Evolutionary conservation across 2,797 vertebrate species (phyloP).

Genomic region (Ara ararauna): DNA sequence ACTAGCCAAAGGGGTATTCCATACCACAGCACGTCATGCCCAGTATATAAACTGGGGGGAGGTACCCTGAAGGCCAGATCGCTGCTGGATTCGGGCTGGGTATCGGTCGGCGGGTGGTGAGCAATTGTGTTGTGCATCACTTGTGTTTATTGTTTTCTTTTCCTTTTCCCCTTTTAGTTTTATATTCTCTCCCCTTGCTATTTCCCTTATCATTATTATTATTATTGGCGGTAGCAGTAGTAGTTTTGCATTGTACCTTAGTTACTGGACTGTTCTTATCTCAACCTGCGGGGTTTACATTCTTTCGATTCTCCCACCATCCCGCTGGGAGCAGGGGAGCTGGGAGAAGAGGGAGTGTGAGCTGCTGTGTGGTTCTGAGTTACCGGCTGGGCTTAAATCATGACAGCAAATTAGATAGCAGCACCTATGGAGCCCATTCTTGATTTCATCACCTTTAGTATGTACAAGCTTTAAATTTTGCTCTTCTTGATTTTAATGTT

Average conservation of each 20-base stretch:
- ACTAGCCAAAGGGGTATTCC: background rate
- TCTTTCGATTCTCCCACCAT: background rate
- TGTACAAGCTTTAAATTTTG: conserved; percentile 17
- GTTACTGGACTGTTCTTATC: background rate
- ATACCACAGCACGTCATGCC: background rate
- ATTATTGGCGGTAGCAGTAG: background rate
- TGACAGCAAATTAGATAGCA: conserved; percentile 1
- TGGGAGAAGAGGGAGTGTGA: background rate
- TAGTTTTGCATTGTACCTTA: background rate
- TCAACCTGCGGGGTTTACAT: background rate
- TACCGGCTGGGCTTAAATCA: background rate
- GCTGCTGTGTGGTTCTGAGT: background rate
- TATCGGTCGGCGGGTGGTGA: background rate
- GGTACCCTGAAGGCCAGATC: background rate
- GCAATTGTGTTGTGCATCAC: background rate
- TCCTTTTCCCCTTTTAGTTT: background rate
- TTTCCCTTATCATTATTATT: background rate
- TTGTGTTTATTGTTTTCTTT: background rate
- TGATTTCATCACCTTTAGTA: conserved; percentile 37
- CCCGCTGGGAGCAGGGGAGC: background rate
- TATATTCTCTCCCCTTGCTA: background rate
- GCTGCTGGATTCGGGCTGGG: too few relatives aligned
- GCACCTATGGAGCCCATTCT: background rate
- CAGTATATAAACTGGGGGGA: background rate
- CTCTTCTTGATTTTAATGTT: conserved; percentile 30